These are phyloP conservation scores for Sisor rabdophorus DNA, from an alignment of 2,113 vertebrate genomes.

Conservation along the genomic window DNA sequence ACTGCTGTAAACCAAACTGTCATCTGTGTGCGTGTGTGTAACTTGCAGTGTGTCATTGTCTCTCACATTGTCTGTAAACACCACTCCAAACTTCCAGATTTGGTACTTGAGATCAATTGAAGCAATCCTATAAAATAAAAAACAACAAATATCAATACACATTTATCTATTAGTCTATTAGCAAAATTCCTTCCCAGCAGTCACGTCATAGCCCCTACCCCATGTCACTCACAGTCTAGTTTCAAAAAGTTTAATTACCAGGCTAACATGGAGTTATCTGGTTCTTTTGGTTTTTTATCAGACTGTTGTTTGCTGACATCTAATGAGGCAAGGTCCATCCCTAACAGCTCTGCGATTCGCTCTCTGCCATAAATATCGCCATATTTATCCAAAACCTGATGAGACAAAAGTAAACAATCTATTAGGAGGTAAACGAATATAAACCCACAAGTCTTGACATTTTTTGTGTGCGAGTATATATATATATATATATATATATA, in stretches of 20 bases:
- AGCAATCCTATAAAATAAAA: slow-evolving; percentile 69
- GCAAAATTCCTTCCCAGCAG: neutral
- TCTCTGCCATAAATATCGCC: slow-evolving; percentile 90
- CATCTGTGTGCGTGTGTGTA: neutral
- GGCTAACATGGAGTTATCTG: slow-evolving; percentile 78
- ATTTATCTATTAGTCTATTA: neutral
- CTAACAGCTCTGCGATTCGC: slow-evolving; percentile 85
- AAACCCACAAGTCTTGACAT: too few relatives aligned
- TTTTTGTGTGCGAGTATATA: too few relatives aligned
- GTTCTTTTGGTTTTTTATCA: slow-evolving; percentile 76
- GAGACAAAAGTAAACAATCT: too few relatives aligned
- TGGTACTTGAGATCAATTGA: slow-evolving; percentile 87
- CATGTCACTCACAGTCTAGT: neutral
- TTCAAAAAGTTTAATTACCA: slow-evolving; percentile 64
- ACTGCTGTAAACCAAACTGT: neutral
- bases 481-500: too few relatives aligned
- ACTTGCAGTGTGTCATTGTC: neutral
- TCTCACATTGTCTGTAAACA: slow-evolving; percentile 89
- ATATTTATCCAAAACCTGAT: slow-evolving; percentile 85
- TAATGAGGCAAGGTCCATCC: slow-evolving; percentile 83
- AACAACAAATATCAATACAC: neutral
- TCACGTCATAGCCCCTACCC: neutral
- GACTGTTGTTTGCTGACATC: slow-evolving; percentile 82
- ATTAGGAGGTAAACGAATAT: too few relatives aligned
- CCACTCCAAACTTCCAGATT: slow-evolving; percentile 93